Evolutionary conservation across 2,888 invertebrate genomes (phyloP).

Genomic region (Hofmannophila pseudospretella): DNA sequence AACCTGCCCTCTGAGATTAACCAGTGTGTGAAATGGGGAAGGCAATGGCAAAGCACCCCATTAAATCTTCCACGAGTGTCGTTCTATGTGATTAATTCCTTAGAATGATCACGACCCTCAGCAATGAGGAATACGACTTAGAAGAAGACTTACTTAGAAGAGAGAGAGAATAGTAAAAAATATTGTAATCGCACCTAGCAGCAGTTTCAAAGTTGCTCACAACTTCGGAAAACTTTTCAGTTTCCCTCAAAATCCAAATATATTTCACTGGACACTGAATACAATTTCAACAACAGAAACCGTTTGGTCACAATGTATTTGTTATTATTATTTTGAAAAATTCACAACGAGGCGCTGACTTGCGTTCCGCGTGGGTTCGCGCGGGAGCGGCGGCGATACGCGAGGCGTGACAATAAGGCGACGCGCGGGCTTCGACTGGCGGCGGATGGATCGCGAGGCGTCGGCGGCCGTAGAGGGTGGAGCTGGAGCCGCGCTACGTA

Average conservation of each 20-base stretch:
- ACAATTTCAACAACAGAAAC: neutral
- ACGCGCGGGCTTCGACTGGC: constrained; percentile 9
- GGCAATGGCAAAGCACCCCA: too few species aligned
- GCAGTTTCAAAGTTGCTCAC: neutral
- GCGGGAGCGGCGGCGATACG: neutral
- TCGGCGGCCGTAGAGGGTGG: constrained; percentile 11
- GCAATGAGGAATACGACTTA: too few species aligned
- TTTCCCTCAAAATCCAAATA: neutral
- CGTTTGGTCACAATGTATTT: constrained; percentile 2
- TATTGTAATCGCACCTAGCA: too few species aligned
- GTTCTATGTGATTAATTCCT: too few species aligned
- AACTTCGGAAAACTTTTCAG: neutral
- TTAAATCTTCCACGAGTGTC: too few species aligned
- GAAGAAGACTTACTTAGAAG: too few species aligned
- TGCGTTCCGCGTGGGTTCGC: constrained; percentile 4
- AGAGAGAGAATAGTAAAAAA: too few species aligned
- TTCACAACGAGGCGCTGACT: constrained; percentile 23
- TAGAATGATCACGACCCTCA: too few species aligned
- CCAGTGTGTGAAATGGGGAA: too few species aligned
- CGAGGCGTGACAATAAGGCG: neutral
- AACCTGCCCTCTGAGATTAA: too few species aligned
- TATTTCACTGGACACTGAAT: neutral
- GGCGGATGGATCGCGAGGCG: constrained; percentile 9
- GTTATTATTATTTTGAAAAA: neutral
- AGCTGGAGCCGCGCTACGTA: constrained; percentile 16